Evolutionary conservation across 2,888 invertebrate genomes (phyloP).

Genomic region (Bembecia ichneumoniformis): DNA sequence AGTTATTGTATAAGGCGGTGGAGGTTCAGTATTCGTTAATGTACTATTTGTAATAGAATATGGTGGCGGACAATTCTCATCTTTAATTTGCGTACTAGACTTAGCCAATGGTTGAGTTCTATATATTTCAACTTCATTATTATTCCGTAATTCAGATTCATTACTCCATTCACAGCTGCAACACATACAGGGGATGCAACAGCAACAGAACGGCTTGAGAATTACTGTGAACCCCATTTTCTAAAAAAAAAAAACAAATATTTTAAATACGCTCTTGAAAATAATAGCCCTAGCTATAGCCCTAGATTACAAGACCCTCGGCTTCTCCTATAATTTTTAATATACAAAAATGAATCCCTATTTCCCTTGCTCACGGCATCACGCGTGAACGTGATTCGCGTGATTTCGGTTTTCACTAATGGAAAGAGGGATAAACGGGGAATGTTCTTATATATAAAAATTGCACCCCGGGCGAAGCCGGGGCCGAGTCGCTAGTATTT

Average conservation of each 20-base stretch:
- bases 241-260: conserved; percentile 2
- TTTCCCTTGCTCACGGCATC: no score
- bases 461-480: no score
- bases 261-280: no score
- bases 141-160: background rate
- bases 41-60: background rate
- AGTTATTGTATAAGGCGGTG: background rate
- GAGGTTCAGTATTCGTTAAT: background rate
- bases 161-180: conserved; percentile 8
- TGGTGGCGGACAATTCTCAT: background rate
- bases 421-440: no score
- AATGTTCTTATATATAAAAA: no score
- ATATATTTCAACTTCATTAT: background rate
- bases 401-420: no score
- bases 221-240: conserved; percentile 13
- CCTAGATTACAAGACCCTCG: no score
- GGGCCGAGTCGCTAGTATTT: no score
- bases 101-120: background rate
- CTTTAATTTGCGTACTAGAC: background rate
- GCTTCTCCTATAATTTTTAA: no score
- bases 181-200: conserved; percentile 13
- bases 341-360: no score
- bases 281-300: no score
- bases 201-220: conserved; percentile 14
- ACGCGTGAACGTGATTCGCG: no score